phyloP scores from a whole-genome alignment of 2,888 invertebrate genomes.

The Stenichneumon culpator region DNA sequence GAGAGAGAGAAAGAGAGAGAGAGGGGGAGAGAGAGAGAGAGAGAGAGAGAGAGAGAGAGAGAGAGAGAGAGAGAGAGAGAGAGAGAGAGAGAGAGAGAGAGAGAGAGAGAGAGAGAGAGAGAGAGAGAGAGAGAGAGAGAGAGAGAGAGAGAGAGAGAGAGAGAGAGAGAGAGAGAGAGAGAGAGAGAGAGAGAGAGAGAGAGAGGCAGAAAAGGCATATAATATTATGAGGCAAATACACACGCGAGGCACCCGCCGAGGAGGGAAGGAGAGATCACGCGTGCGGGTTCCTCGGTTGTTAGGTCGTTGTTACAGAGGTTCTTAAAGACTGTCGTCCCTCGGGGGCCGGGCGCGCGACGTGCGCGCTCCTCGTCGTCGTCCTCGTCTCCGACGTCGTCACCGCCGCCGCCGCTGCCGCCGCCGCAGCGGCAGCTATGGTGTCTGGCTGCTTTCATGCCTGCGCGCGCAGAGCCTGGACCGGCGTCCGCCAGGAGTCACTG shows the following conservation, averaged over 20 bases:
- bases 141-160: constrained; percentile 3
- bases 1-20: constrained; percentile 29
- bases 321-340: constrained; percentile 71
- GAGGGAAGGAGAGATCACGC: constrained; percentile 71
- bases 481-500: constrained; percentile 84
- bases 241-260: constrained; percentile 34
- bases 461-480: constrained; percentile 84
- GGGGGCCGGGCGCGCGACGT: constrained; percentile 53
- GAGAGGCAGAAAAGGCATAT: constrained; percentile 44
- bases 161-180: constrained; percentile 17
- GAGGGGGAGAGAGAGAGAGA: constrained; percentile 27
- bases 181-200: constrained; percentile 22
- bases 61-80: constrained; percentile 59
- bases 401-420: constrained; percentile 57
- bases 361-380: constrained; percentile 50
- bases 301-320: constrained; percentile 78
- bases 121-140: constrained; percentile 8
- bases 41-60: constrained; percentile 28
- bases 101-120: not conserved
- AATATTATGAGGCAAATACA: constrained; percentile 39
- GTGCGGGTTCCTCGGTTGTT: constrained; percentile 76
- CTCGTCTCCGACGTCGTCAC: constrained; percentile 42
- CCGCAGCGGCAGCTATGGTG: constrained; percentile 51
- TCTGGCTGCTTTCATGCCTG: constrained; percentile 73
- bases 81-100: not conserved